Percentiles rank a stretch among this genome's conserved stretches.
Conservation (phyloP, 1,140 invertebrate species). For the Leptonema lineaticorne region DNA sequence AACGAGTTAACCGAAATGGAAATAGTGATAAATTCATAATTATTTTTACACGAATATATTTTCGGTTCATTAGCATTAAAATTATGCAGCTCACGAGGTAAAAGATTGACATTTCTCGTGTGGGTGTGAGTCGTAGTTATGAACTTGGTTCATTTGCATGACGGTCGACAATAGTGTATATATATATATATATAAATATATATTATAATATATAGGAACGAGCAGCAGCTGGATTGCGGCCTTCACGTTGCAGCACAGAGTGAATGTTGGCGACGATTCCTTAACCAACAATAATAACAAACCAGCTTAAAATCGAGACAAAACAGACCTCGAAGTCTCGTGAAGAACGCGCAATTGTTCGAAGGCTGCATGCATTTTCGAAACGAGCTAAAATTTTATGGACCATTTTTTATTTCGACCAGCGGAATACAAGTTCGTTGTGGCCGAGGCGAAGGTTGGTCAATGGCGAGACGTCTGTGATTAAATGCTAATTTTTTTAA, state of each 20-base stretch:
- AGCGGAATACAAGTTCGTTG: background rate
- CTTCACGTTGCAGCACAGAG: constrained; percentile 11
- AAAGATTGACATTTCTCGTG: background rate
- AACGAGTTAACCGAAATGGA: too few relatives aligned
- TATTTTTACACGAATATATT: too few relatives aligned
- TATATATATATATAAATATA: too few relatives aligned
- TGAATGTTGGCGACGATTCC: constrained; percentile 21
- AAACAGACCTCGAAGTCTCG: constrained; percentile 26
- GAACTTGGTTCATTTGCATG: constrained; percentile 1
- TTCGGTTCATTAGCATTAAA: too few relatives aligned
- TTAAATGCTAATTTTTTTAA: background rate
- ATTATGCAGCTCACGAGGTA: too few relatives aligned
- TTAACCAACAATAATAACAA: constrained; percentile 14
- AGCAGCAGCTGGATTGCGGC: constrained; percentile 6
- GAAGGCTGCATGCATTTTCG: constrained; percentile 6
- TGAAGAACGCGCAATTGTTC: background rate
- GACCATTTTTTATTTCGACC: background rate
- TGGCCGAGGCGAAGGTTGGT: background rate
- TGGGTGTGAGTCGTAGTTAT: background rate
- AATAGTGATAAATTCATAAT: too few relatives aligned
- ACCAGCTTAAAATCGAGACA: constrained; percentile 17
- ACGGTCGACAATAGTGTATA: background rate
- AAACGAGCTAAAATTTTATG: background rate
- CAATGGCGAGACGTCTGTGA: background rate
- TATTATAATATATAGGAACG: too few relatives aligned